phyloP scores from a whole-genome alignment of 2,888 invertebrate species.

The Sipunculus nudus region DNA sequence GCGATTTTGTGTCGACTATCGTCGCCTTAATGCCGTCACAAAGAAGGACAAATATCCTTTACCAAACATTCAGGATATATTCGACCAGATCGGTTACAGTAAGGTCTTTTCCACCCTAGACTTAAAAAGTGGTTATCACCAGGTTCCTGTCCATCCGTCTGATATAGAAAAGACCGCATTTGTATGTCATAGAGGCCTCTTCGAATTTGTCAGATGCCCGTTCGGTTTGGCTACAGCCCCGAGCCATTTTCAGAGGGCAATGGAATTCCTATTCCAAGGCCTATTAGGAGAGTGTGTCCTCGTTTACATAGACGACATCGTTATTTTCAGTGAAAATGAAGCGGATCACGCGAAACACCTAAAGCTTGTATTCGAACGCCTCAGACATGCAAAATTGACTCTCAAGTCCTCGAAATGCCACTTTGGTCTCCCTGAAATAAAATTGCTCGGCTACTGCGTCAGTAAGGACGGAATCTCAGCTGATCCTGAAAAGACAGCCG shows the following conservation, averaged over 20 bases:
- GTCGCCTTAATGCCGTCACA: not conserved
- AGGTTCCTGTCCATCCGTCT: conserved; percentile 26
- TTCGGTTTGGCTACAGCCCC: conserved; percentile 24
- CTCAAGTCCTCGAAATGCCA: not conserved
- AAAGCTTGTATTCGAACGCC: not conserved
- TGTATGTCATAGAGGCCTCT: conserved; percentile 31
- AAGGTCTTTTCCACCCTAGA: conserved; percentile 34
- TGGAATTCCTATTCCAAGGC: conserved; percentile 23
- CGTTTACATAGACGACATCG: too few relatives aligned
- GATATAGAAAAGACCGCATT: conserved; percentile 25
- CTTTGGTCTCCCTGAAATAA: not conserved
- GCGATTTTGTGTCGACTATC: conserved; percentile 15
- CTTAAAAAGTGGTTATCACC: conserved; percentile 37
- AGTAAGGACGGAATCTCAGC: conserved; percentile 19
- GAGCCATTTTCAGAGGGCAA: conserved; percentile 20
- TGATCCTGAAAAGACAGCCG: conserved; percentile 27
- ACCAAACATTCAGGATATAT: conserved; percentile 27
- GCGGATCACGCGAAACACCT: not conserved
- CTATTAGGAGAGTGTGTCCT: too few relatives aligned
- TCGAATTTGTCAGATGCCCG: conserved; percentile 22
- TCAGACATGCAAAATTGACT: not conserved
- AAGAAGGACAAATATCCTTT: conserved; percentile 11
- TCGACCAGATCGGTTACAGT: conserved; percentile 24
- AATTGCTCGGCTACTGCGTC: conserved; percentile 35
- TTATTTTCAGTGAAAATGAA: too few relatives aligned